Evolutionary conservation across 2,888 invertebrate species (phyloP).

Genomic region (Drosophila anomelani): DNA sequence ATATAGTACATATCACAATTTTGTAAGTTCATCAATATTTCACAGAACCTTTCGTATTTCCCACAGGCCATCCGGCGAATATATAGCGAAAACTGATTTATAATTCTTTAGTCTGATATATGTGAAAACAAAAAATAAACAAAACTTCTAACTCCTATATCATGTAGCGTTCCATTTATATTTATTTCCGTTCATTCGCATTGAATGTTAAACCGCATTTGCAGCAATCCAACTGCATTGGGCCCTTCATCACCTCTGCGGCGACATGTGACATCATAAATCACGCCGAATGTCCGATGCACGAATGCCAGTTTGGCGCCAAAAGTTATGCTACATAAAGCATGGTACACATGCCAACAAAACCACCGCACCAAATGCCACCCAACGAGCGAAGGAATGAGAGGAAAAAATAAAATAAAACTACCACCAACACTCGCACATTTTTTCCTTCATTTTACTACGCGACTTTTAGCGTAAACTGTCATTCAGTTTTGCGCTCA

Average conservation of each 20-base stretch:
- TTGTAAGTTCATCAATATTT: constrained; percentile 13
- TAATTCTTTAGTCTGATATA: neutral
- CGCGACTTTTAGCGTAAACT: constrained; percentile 68
- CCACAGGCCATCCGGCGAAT: neutral
- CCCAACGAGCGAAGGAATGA: constrained; percentile 1
- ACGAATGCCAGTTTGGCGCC: constrained; percentile 65
- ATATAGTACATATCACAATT: neutral
- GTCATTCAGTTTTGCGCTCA: constrained; percentile 64
- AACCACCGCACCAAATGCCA: constrained; percentile 16
- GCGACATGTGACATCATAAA: constrained; percentile 62
- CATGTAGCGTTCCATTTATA: neutral
- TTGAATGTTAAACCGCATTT: constrained; percentile 20
- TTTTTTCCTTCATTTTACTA: constrained; percentile 49
- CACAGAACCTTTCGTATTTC: neutral
- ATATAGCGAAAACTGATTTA: constrained; percentile 1
- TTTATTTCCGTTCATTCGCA: constrained; percentile 12
- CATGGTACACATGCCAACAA: constrained; percentile 42
- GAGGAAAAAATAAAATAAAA: constrained; percentile 5
- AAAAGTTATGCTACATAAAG: constrained; percentile 69
- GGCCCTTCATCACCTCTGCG: constrained; percentile 58
- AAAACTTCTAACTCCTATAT: constrained; percentile 6
- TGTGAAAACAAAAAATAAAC: constrained; percentile 3
- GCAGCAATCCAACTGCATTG: constrained; percentile 16
- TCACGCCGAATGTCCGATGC: constrained; percentile 52
- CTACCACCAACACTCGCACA: constrained; percentile 8